Percentiles rank a stretch among this genome's conserved stretches.
These are phyloP conservation scores for Apaloderma vittatum DNA, from an alignment of 2,113 vertebrate species.

Conservation along the genomic window DNA sequence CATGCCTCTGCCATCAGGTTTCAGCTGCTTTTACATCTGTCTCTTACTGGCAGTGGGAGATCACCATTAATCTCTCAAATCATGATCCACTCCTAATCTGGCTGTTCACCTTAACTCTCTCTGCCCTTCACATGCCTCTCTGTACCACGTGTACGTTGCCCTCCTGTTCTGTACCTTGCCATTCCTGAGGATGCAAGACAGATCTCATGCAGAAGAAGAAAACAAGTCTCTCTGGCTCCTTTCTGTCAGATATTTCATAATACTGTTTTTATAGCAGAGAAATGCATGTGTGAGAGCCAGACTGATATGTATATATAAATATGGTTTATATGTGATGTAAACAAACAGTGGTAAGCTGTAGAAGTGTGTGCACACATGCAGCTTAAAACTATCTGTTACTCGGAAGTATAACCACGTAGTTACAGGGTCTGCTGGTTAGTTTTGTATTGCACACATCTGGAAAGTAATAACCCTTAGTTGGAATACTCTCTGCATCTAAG, in stretches of 20 bases:
- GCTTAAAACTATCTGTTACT: background rate
- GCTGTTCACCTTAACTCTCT: background rate
- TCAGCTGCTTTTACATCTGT: slow-evolving; percentile 23
- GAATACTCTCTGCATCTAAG: background rate
- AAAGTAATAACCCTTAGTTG: background rate
- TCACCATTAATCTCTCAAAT: background rate
- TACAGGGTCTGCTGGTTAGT: background rate
- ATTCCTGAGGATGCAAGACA: background rate
- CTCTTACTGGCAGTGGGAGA: background rate
- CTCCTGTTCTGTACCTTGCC: background rate
- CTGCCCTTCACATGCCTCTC: background rate
- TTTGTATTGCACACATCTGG: background rate
- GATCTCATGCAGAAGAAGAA: background rate
- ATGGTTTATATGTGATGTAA: background rate
- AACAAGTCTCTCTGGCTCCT: background rate
- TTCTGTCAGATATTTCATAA: background rate
- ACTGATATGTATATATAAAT: background rate
- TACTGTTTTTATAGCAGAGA: background rate
- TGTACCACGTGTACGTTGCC: background rate
- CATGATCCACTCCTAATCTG: background rate
- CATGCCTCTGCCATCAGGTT: background rate
- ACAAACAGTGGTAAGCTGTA: background rate
- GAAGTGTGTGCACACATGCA: background rate
- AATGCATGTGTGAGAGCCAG: background rate
- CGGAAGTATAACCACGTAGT: background rate